phyloP scores from a whole-genome alignment of 2,797 vertebrate species.

The Ctenopoma multispine region DNA sequence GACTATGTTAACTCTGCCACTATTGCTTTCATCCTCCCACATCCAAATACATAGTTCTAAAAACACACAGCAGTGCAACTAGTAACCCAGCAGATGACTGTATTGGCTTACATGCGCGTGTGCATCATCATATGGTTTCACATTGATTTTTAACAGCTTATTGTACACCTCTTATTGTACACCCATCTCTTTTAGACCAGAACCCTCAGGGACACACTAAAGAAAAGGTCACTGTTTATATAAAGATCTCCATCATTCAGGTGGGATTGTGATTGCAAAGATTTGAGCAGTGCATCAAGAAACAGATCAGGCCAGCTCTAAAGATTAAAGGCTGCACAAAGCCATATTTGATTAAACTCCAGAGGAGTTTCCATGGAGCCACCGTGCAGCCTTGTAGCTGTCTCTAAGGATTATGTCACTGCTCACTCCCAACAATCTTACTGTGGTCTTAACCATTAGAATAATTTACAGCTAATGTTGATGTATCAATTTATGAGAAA shows the following conservation, averaged over 20 bases:
- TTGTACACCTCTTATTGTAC: constrained; percentile 16
- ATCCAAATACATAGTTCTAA: neutral
- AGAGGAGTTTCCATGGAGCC: constrained; percentile 64
- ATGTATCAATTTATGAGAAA: neutral
- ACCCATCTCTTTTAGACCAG: constrained; percentile 20
- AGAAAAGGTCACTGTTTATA: constrained; percentile 69
- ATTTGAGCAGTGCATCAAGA: constrained; percentile 52
- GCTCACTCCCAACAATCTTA: constrained; percentile 28
- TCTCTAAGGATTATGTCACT: constrained; percentile 45
- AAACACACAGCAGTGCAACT: neutral
- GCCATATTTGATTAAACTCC: constrained; percentile 72
- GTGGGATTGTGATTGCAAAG: constrained; percentile 55
- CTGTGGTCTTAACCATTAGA: constrained; percentile 2
- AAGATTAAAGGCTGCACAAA: constrained; percentile 68
- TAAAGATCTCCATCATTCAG: constrained; percentile 67
- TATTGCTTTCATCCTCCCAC: neutral
- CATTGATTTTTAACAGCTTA: neutral
- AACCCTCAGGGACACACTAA: constrained; percentile 30
- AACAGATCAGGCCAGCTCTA: constrained; percentile 35
- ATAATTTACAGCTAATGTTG: constrained; percentile 1
- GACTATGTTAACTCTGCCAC: neutral
- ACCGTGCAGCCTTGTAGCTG: constrained; percentile 43
- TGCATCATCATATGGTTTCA: neutral
- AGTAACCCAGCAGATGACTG: neutral
- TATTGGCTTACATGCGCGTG: neutral